phyloP scores from a whole-genome alignment of 2,888 invertebrate genomes.

The Zaprionus obscuricornis region DNA sequence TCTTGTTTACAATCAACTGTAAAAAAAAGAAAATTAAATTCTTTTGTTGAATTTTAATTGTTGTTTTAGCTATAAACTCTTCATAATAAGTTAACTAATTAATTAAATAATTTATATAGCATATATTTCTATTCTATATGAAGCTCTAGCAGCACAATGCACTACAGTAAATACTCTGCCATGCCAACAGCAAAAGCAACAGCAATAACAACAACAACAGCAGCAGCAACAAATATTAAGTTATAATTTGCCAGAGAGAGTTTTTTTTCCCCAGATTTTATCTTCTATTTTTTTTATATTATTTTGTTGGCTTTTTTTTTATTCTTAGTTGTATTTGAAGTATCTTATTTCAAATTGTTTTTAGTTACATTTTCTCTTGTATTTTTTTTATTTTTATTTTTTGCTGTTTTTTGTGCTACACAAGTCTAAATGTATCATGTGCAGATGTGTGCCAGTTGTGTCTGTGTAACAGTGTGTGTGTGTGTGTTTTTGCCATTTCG shows the following conservation, averaged over 20 bases:
- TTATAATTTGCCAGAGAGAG: constrained; percentile 48
- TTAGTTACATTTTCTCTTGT: constrained; percentile 66
- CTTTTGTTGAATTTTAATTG: no score
- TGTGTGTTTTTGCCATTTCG: constrained; percentile 62
- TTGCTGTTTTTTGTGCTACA: constrained; percentile 42
- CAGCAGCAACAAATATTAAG: constrained; percentile 44
- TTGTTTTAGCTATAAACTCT: no score
- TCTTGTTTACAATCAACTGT: no score
- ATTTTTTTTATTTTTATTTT: no score
- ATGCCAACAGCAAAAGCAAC: no score
- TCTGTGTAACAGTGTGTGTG: constrained; percentile 26
- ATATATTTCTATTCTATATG: no score
- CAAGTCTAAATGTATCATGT: constrained; percentile 28
- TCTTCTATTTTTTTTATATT: constrained; percentile 8
- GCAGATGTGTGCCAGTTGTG: constrained; percentile 3
- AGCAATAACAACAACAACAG: no score
- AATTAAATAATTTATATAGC: no score
- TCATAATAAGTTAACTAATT: no score
- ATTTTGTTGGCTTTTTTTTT: constrained; percentile 17
- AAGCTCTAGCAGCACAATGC: no score
- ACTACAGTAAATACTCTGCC: no score
- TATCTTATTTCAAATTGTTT: constrained; percentile 64
- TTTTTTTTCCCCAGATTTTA: constrained; percentile 15
- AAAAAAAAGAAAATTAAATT: no score
- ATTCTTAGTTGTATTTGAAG: constrained; percentile 20